These are phyloP conservation scores for Diarsia brunnea DNA, from an alignment of 2,888 invertebrate species.

Conservation along the genomic window DNA sequence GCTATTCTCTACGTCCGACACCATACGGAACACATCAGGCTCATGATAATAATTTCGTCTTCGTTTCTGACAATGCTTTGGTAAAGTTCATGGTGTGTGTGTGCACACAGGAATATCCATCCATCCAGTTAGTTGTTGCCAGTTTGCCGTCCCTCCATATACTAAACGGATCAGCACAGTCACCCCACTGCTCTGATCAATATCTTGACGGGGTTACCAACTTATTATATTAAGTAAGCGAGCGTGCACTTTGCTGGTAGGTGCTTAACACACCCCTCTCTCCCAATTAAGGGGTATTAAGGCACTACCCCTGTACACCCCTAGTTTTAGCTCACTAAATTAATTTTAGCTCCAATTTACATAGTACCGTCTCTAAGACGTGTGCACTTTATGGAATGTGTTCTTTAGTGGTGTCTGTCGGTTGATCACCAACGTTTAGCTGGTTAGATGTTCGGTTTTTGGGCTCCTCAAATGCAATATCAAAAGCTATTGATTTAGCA, in stretches of 20 bases:
- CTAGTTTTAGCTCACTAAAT: constrained; percentile 39
- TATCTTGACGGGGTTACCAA: constrained; percentile 34
- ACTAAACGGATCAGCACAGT: constrained; percentile 3
- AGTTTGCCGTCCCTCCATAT: not conserved
- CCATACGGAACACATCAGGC: no score
- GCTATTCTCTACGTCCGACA: no score
- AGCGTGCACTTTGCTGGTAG: constrained; percentile 49
- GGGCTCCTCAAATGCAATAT: not conserved
- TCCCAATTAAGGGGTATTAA: constrained; percentile 54
- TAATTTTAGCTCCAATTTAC: constrained; percentile 51
- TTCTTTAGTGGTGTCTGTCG: not conserved
- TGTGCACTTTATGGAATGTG: constrained; percentile 32
- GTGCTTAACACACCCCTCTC: constrained; percentile 31
- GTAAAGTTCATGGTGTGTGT: not conserved
- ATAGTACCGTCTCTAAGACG: constrained; percentile 27
- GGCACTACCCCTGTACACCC: constrained; percentile 21
- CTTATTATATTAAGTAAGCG: constrained; percentile 46
- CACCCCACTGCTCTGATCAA: constrained; percentile 23
- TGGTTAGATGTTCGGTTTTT: not conserved
- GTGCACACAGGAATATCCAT: not conserved
- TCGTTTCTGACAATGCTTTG: not conserved
- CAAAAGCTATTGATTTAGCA: not conserved
- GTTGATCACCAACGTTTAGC: not conserved
- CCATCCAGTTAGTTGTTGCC: not conserved
- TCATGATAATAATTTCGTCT: not conserved